phyloP scores from a whole-genome alignment of 2,888 invertebrate genomes.

The Ommatoiulus sabulosus region DNA sequence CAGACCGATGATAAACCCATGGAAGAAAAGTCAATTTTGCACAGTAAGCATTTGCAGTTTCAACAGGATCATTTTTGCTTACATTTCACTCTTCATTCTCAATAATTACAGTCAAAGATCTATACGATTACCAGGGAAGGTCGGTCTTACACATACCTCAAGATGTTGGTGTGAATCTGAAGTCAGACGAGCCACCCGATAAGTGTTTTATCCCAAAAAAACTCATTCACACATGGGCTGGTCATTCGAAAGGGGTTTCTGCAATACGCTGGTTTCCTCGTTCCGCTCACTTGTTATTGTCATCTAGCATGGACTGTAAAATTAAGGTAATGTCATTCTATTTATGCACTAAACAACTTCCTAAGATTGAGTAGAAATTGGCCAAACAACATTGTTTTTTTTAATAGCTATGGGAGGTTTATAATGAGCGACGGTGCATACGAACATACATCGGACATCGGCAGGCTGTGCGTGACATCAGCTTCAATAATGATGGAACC shows the following conservation, averaged over 20 bases:
- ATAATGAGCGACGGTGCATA: slow-evolving; percentile 91
- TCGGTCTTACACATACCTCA: slow-evolving; percentile 94
- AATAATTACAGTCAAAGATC: slow-evolving; percentile 84
- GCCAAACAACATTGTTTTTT: neutral
- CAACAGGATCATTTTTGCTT: neutral
- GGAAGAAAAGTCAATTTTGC: slow-evolving; percentile 94
- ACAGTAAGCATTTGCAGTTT: slow-evolving; percentile 75
- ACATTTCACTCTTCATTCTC: slow-evolving; percentile 55
- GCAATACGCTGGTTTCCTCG: slow-evolving; percentile 94
- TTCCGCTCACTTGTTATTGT: slow-evolving; percentile 93
- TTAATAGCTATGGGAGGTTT: slow-evolving; percentile 94
- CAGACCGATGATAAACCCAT: slow-evolving; percentile 90
- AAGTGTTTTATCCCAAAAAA: slow-evolving; percentile 97
- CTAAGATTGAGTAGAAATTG: neutral
- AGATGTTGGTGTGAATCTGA: slow-evolving; percentile 90
- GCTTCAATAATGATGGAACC: slow-evolving; percentile 93
- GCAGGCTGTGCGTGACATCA: slow-evolving; percentile 95
- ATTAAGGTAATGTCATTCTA: slow-evolving; percentile 78
- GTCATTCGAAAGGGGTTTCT: slow-evolving; percentile 96
- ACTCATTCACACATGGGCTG: slow-evolving; percentile 95
- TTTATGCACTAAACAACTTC: too few relatives aligned
- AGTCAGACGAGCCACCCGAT: slow-evolving; percentile 88
- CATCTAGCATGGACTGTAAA: slow-evolving; percentile 96
- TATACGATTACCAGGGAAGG: slow-evolving; percentile 95
- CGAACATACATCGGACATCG: slow-evolving; percentile 96